Conservation (phyloP, 2,888 invertebrate species). For the Yponomeuta sedellus region DNA sequence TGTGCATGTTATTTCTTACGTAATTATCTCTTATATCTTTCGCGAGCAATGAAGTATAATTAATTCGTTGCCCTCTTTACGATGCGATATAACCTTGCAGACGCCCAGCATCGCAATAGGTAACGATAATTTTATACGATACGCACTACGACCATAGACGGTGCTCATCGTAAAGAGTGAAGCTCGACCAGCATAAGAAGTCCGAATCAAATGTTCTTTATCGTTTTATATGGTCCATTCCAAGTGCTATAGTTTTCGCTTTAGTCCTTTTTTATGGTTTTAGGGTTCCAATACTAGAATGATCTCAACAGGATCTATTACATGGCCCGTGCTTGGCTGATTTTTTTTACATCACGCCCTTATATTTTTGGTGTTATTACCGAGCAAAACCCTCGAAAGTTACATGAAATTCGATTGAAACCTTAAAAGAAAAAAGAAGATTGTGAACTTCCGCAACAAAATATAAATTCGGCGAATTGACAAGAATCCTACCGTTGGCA, state of each 20-base stretch:
- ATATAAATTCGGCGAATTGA: not conserved
- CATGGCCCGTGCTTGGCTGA: no score
- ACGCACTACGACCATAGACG: conserved; percentile 18
- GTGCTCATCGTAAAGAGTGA: not conserved
- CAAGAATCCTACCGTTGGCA: not conserved
- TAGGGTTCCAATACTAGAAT: no score
- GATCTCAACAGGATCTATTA: no score
- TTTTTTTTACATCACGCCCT: no score
- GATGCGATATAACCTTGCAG: conserved; percentile 11
- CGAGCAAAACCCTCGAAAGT: no score
- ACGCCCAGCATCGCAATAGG: conserved; percentile 18
- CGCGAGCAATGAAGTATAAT: no score
- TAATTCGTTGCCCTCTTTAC: conserved; percentile 14
- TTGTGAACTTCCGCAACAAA: not conserved
- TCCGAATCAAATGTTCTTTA: not conserved
- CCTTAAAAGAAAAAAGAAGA: not conserved
- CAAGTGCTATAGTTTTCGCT: not conserved
- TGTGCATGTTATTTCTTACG: no score
- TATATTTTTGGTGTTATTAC: no score
- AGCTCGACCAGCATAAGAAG: conserved; percentile 4
- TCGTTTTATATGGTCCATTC: not conserved
- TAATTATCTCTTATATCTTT: no score
- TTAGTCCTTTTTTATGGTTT: not conserved
- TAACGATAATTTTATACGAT: conserved; percentile 26
- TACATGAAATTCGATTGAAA: not conserved